Conservation (phyloP, 1,140 invertebrate genomes). For the Paralvinella palmiformis region DNA sequence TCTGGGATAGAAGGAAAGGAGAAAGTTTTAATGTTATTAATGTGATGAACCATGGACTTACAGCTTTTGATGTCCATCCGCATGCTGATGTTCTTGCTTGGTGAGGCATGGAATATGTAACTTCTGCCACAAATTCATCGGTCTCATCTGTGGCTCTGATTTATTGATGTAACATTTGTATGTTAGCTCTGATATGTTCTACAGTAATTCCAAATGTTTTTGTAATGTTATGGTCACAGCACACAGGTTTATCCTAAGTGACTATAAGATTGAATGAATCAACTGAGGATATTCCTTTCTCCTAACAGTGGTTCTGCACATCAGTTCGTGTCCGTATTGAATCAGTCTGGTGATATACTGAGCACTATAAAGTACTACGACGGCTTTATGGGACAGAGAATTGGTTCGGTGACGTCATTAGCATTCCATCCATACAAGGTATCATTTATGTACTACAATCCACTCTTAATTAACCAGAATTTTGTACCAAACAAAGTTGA, state of each 20-base stretch:
- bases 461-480: too few relatives aligned
- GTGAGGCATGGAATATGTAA: too few relatives aligned
- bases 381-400: conserved; percentile 81
- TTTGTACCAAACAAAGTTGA: too few relatives aligned
- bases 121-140: too few relatives aligned
- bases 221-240: too few relatives aligned
- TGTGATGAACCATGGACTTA: conserved; percentile 62
- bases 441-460: too few relatives aligned
- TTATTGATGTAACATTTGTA: background rate
- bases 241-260: too few relatives aligned
- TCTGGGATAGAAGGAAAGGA: conserved; percentile 73
- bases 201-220: background rate
- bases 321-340: conserved; percentile 74
- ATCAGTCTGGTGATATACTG: conserved; percentile 59
- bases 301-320: conserved; percentile 68
- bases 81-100: conserved; percentile 74
- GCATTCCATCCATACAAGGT: conserved; percentile 79
- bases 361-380: conserved; percentile 79
- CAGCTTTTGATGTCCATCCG: conserved; percentile 75
- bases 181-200: background rate
- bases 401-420: conserved; percentile 75
- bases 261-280: too few relatives aligned
- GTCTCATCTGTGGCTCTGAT: too few relatives aligned
- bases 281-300: too few relatives aligned
- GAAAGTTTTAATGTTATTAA: conserved; percentile 59